Conservation (phyloP, 2,797 vertebrate genomes). For the Odontamblyopus rebecca region DNA sequence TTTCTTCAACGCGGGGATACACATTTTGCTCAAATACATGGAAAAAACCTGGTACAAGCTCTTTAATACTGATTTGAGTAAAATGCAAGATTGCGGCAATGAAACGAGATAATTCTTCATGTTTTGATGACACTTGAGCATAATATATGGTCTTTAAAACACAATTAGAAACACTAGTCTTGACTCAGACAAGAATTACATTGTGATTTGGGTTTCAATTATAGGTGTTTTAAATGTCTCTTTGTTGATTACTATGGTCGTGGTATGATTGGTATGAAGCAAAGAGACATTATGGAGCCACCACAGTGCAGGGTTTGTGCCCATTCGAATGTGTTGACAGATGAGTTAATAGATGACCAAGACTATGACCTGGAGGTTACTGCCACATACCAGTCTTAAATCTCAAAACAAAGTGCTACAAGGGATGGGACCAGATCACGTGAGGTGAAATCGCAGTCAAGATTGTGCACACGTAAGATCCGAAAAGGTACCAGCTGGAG, state of each 20-base stretch:
- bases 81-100: neutral
- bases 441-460: too few species aligned
- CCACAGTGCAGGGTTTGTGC: slow-evolving; percentile 18
- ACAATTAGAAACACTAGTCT: neutral
- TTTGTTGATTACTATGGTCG: neutral
- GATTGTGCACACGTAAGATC: too few species aligned
- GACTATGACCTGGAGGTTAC: slow-evolving; percentile 43
- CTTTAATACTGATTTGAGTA: too few species aligned
- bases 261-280: neutral
- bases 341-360: slow-evolving; percentile 65
- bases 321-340: slow-evolving; percentile 51
- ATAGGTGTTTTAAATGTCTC: neutral
- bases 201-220: neutral
- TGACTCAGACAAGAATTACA: too few species aligned
- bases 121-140: too few species aligned
- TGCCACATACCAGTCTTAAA: slow-evolving; percentile 11
- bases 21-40: too few species aligned
- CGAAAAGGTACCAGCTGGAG: too few species aligned
- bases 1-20: too few species aligned
- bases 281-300: slow-evolving; percentile 37
- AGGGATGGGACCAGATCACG: neutral
- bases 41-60: too few species aligned
- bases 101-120: neutral
- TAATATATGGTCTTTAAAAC: neutral
- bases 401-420: slow-evolving; percentile 4